A percentile compares a stretch with the other conserved stretches of the same genome.
These are phyloP conservation scores for Caenorhabditis tropicalis DNA, from an alignment of 1,140 invertebrate species.

Conservation along the genomic window DNA sequence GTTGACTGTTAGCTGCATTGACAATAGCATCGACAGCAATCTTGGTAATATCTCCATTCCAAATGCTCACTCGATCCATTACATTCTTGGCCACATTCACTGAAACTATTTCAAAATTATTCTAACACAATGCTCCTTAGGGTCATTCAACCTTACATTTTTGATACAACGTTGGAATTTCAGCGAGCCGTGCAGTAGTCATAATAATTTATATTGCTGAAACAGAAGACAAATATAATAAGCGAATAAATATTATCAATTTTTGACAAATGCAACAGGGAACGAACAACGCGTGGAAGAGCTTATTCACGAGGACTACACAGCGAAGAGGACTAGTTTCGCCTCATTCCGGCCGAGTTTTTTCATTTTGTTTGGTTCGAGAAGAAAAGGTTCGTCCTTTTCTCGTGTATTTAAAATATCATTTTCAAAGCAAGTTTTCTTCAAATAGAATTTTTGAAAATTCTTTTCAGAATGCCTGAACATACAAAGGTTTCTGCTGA, in stretches of 20 bases:
- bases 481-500: conserved; percentile 81
- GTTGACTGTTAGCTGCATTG: conserved; percentile 47
- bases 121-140: background rate
- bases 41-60: conserved; percentile 52
- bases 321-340: background rate
- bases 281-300: background rate
- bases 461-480: background rate
- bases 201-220: background rate
- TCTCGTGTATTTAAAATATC: background rate
- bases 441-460: too few species aligned
- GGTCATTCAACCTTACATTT: conserved; percentile 1
- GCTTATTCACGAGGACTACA: background rate
- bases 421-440: background rate
- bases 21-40: conserved; percentile 54
- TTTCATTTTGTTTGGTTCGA: background rate
- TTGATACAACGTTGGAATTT: conserved; percentile 41
- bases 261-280: background rate
- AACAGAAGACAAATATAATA: background rate
- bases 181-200: background rate
- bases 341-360: background rate
- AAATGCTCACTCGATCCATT: conserved; percentile 39
- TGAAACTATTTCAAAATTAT: background rate
- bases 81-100: conserved; percentile 17
- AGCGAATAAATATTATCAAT: background rate
- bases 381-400: background rate